Evolutionary conservation across 1,140 invertebrate genomes (phyloP).

Genomic region (Phymorhynchus buccinoides): DNA sequence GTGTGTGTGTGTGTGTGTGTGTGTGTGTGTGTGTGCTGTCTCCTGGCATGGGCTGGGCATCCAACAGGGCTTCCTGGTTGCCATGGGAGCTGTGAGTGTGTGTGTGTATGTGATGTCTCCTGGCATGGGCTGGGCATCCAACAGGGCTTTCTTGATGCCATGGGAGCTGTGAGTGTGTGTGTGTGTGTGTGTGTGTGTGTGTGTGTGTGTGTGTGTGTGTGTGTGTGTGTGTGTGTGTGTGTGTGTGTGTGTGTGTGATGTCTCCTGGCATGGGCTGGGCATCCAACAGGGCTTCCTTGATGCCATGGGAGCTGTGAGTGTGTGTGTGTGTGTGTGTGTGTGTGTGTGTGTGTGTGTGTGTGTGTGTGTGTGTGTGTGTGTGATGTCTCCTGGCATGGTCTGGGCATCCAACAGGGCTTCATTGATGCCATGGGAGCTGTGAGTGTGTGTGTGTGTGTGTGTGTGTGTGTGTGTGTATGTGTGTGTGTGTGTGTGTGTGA

Average conservation of each 20-base stretch:
- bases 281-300: slow-evolving; percentile 65
- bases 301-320: slow-evolving; percentile 64
- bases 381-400: background rate
- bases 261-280: slow-evolving; percentile 68
- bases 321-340: slow-evolving; percentile 3
- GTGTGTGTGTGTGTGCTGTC: slow-evolving; percentile 6
- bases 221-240: background rate
- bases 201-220: background rate
- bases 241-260: slow-evolving; percentile 45
- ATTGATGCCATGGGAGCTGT: too few species aligned
- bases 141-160: too few species aligned
- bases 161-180: background rate
- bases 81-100: background rate
- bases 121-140: too few species aligned
- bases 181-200: slow-evolving; percentile 3
- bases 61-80: too few species aligned
- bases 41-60: too few species aligned
- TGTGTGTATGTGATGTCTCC: background rate
- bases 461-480: too few species aligned
- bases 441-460: too few species aligned
- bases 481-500: too few species aligned
- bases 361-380: background rate
- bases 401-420: slow-evolving; percentile 1
- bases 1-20: background rate
- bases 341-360: slow-evolving; percentile 12